Conservation (phyloP, 2,888 invertebrate species). For the Emmelina monodactyla region DNA sequence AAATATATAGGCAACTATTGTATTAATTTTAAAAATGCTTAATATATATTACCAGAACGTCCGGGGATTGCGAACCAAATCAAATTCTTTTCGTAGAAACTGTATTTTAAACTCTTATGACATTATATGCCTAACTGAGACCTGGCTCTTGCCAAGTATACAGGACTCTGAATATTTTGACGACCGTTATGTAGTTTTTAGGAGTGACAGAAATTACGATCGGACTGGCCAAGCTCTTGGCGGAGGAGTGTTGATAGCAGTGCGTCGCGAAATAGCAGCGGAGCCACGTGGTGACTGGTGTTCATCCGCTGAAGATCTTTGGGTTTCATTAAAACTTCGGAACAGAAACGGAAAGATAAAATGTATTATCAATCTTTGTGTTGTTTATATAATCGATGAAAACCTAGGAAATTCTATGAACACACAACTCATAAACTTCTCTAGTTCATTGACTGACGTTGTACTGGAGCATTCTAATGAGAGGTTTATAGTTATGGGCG, state of each 20-base stretch:
- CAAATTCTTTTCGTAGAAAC: conserved; percentile 10
- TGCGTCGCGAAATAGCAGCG: conserved; percentile 1
- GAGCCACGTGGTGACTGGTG: conserved; percentile 4
- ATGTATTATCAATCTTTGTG: background rate
- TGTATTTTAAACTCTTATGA: conserved; percentile 9
- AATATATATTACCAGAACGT: conserved; percentile 14
- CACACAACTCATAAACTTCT: conserved; percentile 8
- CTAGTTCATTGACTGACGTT: too few species aligned
- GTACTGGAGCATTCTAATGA: conserved; percentile 5
- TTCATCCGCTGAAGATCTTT: conserved; percentile 11
- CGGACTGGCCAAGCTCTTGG: conserved; percentile 4
- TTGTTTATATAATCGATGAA: background rate
- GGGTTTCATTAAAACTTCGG: too few species aligned
- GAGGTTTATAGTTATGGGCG: conserved; percentile 3
- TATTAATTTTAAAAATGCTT: too few species aligned
- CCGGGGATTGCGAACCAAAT: conserved; percentile 12
- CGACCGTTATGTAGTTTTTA: conserved; percentile 7
- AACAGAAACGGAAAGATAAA: too few species aligned
- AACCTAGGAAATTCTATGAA: background rate
- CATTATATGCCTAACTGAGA: conserved; percentile 13
- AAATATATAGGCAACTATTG: too few species aligned
- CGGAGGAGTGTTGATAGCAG: conserved; percentile 10
- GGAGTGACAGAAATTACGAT: conserved; percentile 10
- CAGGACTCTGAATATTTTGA: conserved; percentile 10
- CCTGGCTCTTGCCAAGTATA: conserved; percentile 11